Conservation (phyloP, 2,888 invertebrate species). For the Papilio gigon region DNA sequence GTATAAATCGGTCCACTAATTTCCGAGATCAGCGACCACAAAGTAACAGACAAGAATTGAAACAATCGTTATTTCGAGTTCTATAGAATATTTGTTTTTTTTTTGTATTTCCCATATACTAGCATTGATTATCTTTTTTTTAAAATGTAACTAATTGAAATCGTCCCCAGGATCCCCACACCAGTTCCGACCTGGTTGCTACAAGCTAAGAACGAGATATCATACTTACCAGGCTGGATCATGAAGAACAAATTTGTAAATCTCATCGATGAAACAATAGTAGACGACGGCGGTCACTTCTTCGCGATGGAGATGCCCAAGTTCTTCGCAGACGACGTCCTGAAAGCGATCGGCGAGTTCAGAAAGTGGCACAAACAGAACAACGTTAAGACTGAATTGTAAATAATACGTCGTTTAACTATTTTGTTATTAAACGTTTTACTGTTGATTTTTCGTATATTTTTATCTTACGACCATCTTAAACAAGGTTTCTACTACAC, state of each 20-base stretch:
- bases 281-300: constrained; percentile 91
- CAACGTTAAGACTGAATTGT: constrained; percentile 46
- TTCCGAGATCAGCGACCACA: neutral
- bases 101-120: too few species aligned
- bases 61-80: neutral
- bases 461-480: too few species aligned
- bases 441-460: neutral
- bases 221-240: constrained; percentile 81
- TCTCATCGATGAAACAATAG: constrained; percentile 83
- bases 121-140: neutral
- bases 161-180: constrained; percentile 81
- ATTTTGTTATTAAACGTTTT: constrained; percentile 26
- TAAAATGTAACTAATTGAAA: neutral
- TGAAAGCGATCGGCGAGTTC: constrained; percentile 62
- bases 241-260: constrained; percentile 84
- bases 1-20: neutral
- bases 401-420: neutral
- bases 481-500: too few species aligned
- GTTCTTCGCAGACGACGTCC: constrained; percentile 85
- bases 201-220: constrained; percentile 86
- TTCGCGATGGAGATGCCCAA: constrained; percentile 90
- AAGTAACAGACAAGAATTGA: neutral
- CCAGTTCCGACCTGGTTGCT: constrained; percentile 86
- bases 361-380: constrained; percentile 52
- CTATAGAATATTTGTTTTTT: too few species aligned